These are phyloP conservation scores for Hepsetus odoe DNA, from an alignment of 2,113 vertebrate genomes.

Conservation along the genomic window DNA sequence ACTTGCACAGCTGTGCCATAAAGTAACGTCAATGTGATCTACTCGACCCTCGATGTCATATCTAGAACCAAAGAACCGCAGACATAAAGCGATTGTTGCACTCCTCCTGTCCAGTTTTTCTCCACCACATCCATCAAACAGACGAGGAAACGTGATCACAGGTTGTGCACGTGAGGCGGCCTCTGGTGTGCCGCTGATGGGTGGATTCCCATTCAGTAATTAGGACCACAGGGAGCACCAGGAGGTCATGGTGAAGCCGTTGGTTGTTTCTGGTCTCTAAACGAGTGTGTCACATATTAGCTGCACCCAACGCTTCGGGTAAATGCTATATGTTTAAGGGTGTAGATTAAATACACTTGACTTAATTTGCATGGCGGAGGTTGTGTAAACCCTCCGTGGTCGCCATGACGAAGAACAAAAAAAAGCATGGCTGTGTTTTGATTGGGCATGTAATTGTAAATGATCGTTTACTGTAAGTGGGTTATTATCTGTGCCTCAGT, in stretches of 20 bases:
- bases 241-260: constrained; percentile 5
- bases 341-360: constrained; percentile 6
- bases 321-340: constrained; percentile 5
- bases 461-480: not conserved
- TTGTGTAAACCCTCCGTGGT: not conserved
- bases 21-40: too few species aligned
- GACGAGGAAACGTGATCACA: not conserved
- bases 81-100: too few species aligned
- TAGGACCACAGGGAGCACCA: not conserved
- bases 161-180: not conserved
- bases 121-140: not conserved
- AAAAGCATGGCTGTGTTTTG: constrained; percentile 10
- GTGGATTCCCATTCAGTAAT: not conserved
- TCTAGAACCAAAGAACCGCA: too few species aligned
- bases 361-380: not conserved
- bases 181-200: not conserved
- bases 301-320: not conserved
- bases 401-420: not conserved
- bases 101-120: too few species aligned
- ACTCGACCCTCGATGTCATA: too few species aligned
- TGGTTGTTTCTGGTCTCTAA: not conserved
- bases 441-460: constrained; percentile 13
- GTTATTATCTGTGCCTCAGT: constrained; percentile 1
- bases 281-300: not conserved
- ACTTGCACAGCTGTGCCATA: too few species aligned